Evolutionary conservation across 2,797 vertebrate species (phyloP).

Genomic region (Sebastes variabilis): DNA sequence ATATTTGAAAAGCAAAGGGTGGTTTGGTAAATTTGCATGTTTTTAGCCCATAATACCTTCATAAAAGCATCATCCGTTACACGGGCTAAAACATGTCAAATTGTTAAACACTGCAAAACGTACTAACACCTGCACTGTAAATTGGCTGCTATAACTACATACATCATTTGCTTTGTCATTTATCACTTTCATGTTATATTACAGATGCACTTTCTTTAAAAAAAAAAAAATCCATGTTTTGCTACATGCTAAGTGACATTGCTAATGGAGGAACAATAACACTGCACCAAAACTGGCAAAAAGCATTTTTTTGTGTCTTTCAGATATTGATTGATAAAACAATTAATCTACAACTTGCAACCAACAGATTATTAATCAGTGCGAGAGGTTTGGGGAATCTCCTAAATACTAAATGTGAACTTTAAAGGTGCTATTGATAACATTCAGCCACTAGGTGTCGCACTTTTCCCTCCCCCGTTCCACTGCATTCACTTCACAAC

Average conservation of each 20-base stretch:
- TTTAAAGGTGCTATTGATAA: neutral
- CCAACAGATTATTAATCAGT: neutral
- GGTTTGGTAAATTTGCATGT: slow-evolving; percentile 2
- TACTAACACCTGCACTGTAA: slow-evolving; percentile 51
- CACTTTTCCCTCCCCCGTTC: too few relatives aligned
- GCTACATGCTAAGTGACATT: neutral
- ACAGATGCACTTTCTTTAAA: slow-evolving; percentile 27
- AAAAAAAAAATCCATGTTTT: neutral
- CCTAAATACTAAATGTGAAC: neutral
- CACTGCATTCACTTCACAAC: too few relatives aligned
- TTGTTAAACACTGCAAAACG: slow-evolving; percentile 15
- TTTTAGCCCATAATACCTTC: neutral
- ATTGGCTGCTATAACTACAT: slow-evolving; percentile 31
- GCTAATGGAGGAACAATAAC: neutral
- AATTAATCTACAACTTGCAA: neutral
- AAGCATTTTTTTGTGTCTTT: neutral
- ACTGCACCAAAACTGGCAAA: neutral
- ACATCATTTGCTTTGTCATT: slow-evolving; percentile 12
- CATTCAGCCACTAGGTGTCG: too few relatives aligned
- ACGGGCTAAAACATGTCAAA: neutral
- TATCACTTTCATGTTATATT: slow-evolving; percentile 3
- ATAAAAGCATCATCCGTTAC: neutral
- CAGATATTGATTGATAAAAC: neutral
- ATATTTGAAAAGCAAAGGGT: neutral
- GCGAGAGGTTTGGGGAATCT: neutral